A percentile compares a stretch with the other conserved stretches of the same genome.
Evolutionary conservation across 2,888 invertebrate species (phyloP).

Genomic region (Meliscaeva auricollis): DNA sequence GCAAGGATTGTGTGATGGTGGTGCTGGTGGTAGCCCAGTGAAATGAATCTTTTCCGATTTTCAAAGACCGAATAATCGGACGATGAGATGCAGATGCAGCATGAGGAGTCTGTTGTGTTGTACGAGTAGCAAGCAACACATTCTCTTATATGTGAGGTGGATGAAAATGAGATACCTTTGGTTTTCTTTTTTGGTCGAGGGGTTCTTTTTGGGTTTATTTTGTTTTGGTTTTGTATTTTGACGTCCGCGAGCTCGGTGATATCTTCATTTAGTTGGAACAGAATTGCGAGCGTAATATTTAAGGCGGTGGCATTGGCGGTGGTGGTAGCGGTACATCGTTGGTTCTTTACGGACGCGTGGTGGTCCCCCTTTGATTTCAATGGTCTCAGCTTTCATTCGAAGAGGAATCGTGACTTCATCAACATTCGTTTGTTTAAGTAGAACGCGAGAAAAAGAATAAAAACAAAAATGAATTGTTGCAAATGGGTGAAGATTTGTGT

Average conservation of each 20-base stretch:
- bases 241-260: constrained; percentile 66
- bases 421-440: constrained; percentile 69
- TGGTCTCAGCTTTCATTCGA: constrained; percentile 67
- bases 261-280: constrained; percentile 71
- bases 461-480: constrained; percentile 52
- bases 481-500: constrained; percentile 63
- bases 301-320: constrained; percentile 37
- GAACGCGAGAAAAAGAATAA: constrained; percentile 59
- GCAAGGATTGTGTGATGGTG: constrained; percentile 17
- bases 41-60: constrained; percentile 46
- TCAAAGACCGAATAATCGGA: constrained; percentile 15
- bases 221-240: constrained; percentile 26
- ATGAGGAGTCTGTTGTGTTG: neutral
- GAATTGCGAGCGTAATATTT: constrained; percentile 45
- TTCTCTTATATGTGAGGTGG: constrained; percentile 38
- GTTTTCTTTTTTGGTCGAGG: neutral
- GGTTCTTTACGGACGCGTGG: constrained; percentile 29
- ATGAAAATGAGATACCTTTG: constrained; percentile 61
- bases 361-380: constrained; percentile 56
- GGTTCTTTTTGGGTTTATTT: neutral
- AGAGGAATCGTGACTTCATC: constrained; percentile 73
- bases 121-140: neutral
- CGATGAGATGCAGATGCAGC: constrained; percentile 59
- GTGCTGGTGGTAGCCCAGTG: neutral
- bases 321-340: constrained; percentile 5